Percentiles rank a stretch among this genome's conserved stretches.
Conservation (phyloP, 2,113 vertebrate species). For the Cyphomyrus plagiostoma region DNA sequence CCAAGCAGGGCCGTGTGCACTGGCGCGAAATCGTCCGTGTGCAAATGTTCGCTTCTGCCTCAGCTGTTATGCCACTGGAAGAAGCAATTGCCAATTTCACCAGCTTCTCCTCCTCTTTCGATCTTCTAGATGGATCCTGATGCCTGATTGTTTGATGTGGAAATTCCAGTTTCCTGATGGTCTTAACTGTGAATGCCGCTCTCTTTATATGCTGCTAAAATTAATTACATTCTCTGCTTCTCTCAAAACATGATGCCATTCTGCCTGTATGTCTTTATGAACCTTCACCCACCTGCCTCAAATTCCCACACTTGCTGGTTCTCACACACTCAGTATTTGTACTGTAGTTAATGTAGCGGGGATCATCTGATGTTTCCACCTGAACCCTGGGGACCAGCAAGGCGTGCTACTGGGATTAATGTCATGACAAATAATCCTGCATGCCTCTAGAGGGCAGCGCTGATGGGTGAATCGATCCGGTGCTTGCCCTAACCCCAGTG, state of each 20-base stretch:
- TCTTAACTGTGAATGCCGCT: background rate
- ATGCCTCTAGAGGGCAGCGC: background rate
- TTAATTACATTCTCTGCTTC: background rate
- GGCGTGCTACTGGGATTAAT: background rate
- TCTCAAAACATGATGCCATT: background rate
- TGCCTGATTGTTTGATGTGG: background rate
- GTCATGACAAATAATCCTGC: background rate
- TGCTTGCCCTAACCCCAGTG: background rate
- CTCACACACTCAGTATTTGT: background rate
- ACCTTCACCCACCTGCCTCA: background rate
- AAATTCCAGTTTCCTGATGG: background rate
- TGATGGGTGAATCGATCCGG: background rate
- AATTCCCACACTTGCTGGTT: background rate
- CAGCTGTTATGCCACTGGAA: background rate
- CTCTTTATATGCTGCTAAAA: background rate
- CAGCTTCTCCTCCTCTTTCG: background rate
- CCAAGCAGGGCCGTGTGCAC: background rate
- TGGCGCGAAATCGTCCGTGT: background rate
- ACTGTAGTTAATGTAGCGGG: background rate
- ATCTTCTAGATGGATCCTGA: no score
- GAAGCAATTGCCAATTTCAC: no score
- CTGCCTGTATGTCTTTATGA: slow-evolving; percentile 24
- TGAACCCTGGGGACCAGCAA: background rate
- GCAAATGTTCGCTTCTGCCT: background rate
- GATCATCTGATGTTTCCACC: background rate